Conservation (phyloP, 2,888 invertebrate species). For the Asteroscopus sphinx region DNA sequence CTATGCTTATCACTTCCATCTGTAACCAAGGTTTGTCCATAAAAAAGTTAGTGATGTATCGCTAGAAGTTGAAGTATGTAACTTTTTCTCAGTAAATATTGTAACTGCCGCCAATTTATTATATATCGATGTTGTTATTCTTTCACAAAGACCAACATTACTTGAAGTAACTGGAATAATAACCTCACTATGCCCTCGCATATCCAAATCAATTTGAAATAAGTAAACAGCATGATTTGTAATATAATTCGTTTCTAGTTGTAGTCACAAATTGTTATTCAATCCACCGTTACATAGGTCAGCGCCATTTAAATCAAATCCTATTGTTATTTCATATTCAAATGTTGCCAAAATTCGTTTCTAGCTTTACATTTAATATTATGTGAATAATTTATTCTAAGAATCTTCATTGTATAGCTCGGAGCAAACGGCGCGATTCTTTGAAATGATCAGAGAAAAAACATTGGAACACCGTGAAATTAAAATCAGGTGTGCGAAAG, state of each 20-base stretch:
- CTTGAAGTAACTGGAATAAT: not conserved
- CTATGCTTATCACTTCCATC: not conserved
- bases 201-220: not conserved
- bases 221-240: not conserved
- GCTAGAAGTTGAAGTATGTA: not conserved
- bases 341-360: slow-evolving; percentile 26
- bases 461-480: slow-evolving; percentile 49
- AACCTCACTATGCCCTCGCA: not conserved
- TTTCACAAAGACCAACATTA: not conserved
- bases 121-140: no score
- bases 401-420: slow-evolving; percentile 49
- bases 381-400: slow-evolving; percentile 50
- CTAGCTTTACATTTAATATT: slow-evolving; percentile 16
- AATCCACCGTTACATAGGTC: not conserved
- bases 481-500: slow-evolving; percentile 47
- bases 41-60: slow-evolving; percentile 21
- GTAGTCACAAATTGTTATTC: not conserved
- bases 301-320: not conserved
- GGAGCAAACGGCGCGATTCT: slow-evolving; percentile 47
- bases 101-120: no score
- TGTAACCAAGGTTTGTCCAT: not conserved
- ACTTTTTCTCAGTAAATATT: no score
- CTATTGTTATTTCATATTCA: slow-evolving; percentile 15
- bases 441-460: slow-evolving; percentile 48
- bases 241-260: not conserved